Conservation (phyloP, 2,797 vertebrate genomes). For the Pyrocephalus nanus region DNA sequence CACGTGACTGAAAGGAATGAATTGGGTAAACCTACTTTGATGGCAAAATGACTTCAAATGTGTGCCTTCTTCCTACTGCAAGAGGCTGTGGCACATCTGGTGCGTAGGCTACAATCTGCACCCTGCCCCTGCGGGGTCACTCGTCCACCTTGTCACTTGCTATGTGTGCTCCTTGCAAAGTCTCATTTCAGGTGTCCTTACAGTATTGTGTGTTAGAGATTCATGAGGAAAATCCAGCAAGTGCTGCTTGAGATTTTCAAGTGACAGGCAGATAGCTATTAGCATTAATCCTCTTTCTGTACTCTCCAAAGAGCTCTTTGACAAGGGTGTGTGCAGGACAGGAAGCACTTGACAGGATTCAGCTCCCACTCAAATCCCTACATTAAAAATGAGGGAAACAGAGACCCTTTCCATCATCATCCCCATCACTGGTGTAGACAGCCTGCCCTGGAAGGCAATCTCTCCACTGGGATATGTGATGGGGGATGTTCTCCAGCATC, state of each 20-base stretch:
- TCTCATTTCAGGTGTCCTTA: conserved; percentile 1
- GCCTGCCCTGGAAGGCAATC: not conserved
- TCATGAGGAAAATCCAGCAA: conserved; percentile 81
- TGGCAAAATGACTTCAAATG: not conserved
- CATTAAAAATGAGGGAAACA: conserved; percentile 3
- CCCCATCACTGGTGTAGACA: not conserved
- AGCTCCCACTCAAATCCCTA: conserved; percentile 43
- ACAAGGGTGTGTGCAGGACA: conserved; percentile 65
- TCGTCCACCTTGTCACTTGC: not conserved
- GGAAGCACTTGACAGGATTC: conserved; percentile 61
- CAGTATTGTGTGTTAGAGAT: not conserved
- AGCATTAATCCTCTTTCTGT: conserved; percentile 69
- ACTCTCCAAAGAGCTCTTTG: conserved; percentile 58
- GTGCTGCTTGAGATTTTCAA: conserved; percentile 83
- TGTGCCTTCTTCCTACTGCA: not conserved
- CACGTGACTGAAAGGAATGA: not conserved
- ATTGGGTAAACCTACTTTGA: not conserved
- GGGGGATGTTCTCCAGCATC: not conserved
- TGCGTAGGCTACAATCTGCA: not conserved
- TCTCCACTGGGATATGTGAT: not conserved
- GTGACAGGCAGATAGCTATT: conserved; percentile 85
- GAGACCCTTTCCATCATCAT: conserved; percentile 11
- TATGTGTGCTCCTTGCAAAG: not conserved
- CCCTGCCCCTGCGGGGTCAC: not conserved
- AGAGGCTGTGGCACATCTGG: not conserved